Evolutionary conservation across 2,797 vertebrate genomes (phyloP).

Genomic region (Anguilla marmorata): DNA sequence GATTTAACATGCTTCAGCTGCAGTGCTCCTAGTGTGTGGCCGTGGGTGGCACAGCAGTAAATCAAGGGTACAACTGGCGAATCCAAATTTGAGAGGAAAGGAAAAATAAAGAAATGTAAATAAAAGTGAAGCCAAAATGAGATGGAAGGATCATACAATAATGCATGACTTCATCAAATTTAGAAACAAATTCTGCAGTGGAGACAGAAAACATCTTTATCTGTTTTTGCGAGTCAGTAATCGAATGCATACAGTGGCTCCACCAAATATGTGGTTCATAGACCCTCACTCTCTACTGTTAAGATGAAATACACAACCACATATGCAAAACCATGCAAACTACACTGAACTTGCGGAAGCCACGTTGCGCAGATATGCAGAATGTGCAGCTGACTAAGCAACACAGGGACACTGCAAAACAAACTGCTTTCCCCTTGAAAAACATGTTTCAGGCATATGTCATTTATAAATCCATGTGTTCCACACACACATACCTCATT

Average conservation of each 20-base stretch:
- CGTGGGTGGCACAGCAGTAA: background rate
- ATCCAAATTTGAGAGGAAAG: background rate
- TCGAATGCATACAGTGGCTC: background rate
- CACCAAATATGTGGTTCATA: background rate
- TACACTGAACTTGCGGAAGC: background rate
- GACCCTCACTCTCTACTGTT: background rate
- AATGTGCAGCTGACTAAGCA: background rate
- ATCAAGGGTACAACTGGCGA: background rate
- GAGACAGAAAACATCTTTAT: no score
- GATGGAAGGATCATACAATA: background rate
- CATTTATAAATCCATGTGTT: background rate
- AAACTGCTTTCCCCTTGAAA: background rate
- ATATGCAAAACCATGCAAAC: background rate
- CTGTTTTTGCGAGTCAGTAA: background rate
- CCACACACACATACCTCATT: background rate
- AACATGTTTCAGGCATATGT: background rate
- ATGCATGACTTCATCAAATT: background rate
- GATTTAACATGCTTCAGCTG: background rate
- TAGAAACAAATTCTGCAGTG: background rate
- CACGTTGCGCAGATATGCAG: background rate
- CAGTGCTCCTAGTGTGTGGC: background rate
- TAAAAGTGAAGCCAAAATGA: background rate
- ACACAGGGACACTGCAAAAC: background rate
- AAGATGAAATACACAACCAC: background rate
- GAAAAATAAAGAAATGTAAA: background rate